Percentiles rank a stretch among this genome's conserved stretches.
These are phyloP conservation scores for Strongylocentrotus purpuratus DNA, from an alignment of 35 echinoderm and acorn worm genomes.

Conservation along the genomic window DNA sequence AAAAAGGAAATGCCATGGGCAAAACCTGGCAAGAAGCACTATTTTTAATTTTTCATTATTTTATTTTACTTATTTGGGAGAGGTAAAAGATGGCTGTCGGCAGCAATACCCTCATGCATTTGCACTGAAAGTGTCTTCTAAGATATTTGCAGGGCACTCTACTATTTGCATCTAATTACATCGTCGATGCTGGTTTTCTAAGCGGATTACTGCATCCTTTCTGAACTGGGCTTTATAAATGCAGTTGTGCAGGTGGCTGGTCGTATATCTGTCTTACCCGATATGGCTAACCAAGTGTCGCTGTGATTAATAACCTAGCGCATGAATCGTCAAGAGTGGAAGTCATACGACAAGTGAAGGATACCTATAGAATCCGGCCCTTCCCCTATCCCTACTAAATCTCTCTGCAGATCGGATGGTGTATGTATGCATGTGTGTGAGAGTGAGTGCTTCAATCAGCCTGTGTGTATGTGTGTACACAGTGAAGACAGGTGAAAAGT, in stretches of 20 bases:
- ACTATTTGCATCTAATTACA: background rate
- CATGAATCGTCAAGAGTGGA: conserved; percentile 8
- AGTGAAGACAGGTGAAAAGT: background rate
- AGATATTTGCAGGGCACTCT: background rate
- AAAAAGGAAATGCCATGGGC: no score
- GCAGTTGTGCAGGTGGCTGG: conserved; percentile 19
- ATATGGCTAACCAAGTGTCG: background rate
- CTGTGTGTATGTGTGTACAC: background rate
- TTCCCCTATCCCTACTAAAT: background rate
- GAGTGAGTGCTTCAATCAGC: background rate
- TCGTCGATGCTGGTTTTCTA: background rate
- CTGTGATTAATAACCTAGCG: conserved; percentile 18
- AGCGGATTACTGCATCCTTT: background rate
- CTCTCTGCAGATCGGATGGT: background rate
- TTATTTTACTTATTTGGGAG: no score
- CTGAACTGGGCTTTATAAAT: background rate
- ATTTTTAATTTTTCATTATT: no score
- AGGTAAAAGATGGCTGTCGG: no score
- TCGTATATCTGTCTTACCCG: background rate
- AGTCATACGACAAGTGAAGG: conserved; percentile 32
- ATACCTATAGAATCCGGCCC: background rate
- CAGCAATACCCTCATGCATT: no score
- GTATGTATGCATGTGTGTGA: background rate
- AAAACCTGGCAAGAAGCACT: no score
- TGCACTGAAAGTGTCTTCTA: background rate